Percentiles rank a stretch among this genome's conserved stretches.
Evolutionary conservation across 2,113 vertebrate genomes (phyloP).

Genomic region (Pachyramphus minor): DNA sequence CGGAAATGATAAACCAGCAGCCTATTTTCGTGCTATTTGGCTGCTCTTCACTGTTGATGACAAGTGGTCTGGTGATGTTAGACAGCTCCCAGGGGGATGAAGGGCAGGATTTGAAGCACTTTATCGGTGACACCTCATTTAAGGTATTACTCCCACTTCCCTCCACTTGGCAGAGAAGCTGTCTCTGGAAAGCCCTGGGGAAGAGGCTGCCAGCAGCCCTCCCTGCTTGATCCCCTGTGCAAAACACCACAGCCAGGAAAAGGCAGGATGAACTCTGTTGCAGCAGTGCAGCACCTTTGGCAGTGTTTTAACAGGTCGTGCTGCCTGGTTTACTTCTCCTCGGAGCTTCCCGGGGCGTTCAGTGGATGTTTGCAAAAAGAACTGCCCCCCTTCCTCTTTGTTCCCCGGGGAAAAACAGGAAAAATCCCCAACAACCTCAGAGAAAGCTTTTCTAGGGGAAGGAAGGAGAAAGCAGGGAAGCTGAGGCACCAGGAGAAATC

Average conservation of each 20-base stretch:
- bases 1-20: neutral
- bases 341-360: neutral
- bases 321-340: neutral
- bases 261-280: neutral
- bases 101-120: neutral
- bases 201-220: neutral
- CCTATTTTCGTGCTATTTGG: neutral
- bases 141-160: conserved; percentile 10
- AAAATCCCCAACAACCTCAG: neutral
- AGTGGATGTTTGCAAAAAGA: neutral
- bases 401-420: neutral
- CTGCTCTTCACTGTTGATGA: neutral
- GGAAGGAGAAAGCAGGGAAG: neutral
- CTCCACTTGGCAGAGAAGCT: neutral
- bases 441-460: neutral
- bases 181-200: neutral
- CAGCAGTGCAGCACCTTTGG: neutral
- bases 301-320: neutral
- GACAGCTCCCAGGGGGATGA: neutral
- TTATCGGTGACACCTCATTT: neutral
- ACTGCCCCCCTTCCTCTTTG: neutral
- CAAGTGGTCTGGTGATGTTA: neutral
- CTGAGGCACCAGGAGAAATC: conserved; percentile 24
- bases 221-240: neutral
- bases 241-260: neutral